Evolutionary conservation across 2,797 vertebrate genomes (phyloP), one percentile per base, ranked within the genome.

Genomic region (Synaphobranchus kaupii): DNA sequence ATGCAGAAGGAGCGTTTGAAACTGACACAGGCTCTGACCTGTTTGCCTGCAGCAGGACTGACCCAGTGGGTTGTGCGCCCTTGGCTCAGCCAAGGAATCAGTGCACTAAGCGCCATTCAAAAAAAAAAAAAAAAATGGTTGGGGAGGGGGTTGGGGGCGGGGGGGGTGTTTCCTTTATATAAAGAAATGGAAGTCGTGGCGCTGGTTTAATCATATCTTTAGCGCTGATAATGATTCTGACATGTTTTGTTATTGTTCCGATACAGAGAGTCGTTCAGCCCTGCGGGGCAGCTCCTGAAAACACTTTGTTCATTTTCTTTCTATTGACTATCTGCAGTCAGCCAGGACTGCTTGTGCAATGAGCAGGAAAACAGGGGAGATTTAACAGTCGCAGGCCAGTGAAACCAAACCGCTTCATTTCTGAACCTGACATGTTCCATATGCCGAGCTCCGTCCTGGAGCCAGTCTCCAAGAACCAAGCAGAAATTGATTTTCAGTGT

Each of bases 181-280:
- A 56, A 86, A 83, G 85, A 86, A 84, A 54, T 48, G 56, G 63
- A 17, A 83, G 60, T 52, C 63, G 1, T 54, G 34, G 73, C 34
- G 54, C n/a, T 89, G 86, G 90, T 93, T 92, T 88, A 91, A 80
- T 94, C 91, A 90, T 93, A 92, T 95, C 94, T 95, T 94, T 93
- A 91, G 89, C 94, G 92, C 92, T 94, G 94, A 95, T 96, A 96
- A 96, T 92, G 94, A 96, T 96, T 94, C 95, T 96, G 96, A 95
- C 95, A 94, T 93, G 92, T 96, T 96, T 94, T 95, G 88, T 90
- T 96, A 94, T 94, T 93, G 93, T 93, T 94, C 88, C 92, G 93
- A 96, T 96, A 92, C 96, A 95, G 93, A 91, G 93, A 93, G 93
- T 86, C 94, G 94, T 93, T 96, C 94, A 92, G 86, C 92, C 95